Evolutionary conservation across 2,888 invertebrate species (phyloP).

Genomic region (Aromia moschata): DNA sequence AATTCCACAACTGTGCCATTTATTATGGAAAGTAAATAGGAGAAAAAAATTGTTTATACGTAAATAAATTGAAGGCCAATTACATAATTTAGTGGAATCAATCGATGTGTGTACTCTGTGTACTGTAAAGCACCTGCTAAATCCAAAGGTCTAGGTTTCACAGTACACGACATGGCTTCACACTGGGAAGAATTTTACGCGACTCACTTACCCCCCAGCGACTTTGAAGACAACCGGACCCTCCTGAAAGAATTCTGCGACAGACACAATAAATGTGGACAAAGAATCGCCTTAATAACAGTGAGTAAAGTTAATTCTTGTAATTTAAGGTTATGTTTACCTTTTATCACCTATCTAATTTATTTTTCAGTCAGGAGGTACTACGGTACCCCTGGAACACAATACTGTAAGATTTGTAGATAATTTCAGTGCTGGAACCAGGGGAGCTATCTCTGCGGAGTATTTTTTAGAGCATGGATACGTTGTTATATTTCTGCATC

Average conservation of each 20-base stretch:
- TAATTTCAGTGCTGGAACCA: conserved; percentile 97
- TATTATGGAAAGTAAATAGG: no score
- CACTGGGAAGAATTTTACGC: conserved; percentile 89
- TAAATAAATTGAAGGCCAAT: no score
- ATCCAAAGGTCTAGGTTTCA: no score
- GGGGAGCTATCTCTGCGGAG: conserved; percentile 95
- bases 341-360: conserved; percentile 6
- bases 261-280: conserved; percentile 72
- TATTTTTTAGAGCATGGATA: conserved; percentile 90
- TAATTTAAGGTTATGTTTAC: conserved; percentile 44
- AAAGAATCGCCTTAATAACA: conserved; percentile 81
- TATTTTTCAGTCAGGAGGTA: conserved; percentile 87
- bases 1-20: no score
- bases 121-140: no score
- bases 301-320: conserved; percentile 64
- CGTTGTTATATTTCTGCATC: conserved; percentile 93
- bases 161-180: conserved; percentile 57
- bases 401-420: conserved; percentile 98
- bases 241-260: conserved; percentile 79
- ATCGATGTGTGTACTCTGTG: no score
- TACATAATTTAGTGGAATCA: no score
- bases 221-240: conserved; percentile 78
- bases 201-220: conserved; percentile 78
- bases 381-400: conserved; percentile 95
- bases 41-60: no score